These are phyloP conservation scores for Drosophila pandora DNA, from an alignment of 1,140 invertebrate species.

Conservation along the genomic window DNA sequence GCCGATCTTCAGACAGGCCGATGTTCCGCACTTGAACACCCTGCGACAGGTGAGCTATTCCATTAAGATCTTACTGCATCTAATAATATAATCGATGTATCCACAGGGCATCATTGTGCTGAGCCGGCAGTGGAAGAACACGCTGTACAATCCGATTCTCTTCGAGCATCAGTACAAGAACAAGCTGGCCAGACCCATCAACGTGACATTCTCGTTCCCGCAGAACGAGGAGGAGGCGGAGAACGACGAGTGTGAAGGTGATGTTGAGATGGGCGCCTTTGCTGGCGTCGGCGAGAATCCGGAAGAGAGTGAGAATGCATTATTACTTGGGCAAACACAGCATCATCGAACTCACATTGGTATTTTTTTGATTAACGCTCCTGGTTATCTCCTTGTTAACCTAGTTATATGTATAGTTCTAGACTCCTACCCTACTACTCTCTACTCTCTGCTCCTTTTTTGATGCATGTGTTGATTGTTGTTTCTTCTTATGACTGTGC, in stretches of 20 bases:
- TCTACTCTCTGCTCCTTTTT: constrained; percentile 14
- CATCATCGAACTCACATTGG: constrained; percentile 84
- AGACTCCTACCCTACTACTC: constrained; percentile 19
- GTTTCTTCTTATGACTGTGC: constrained; percentile 13
- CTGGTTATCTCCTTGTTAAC: constrained; percentile 61
- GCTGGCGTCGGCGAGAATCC: constrained; percentile 81
- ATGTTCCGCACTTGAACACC: constrained; percentile 94
- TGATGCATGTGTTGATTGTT: constrained; percentile 42
- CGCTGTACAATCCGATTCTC: constrained; percentile 95
- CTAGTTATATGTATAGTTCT: constrained; percentile 66
- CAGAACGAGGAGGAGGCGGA: constrained; percentile 88
- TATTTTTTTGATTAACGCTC: constrained; percentile 84
- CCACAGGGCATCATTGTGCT: constrained; percentile 94
- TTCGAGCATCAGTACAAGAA: constrained; percentile 95
- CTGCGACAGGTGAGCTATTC: constrained; percentile 89
- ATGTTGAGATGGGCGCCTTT: constrained; percentile 81
- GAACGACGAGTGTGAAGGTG: constrained; percentile 81
- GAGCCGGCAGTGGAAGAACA: constrained; percentile 98
- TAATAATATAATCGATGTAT: constrained; percentile 26
- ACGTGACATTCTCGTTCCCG: constrained; percentile 94
- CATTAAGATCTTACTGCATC: background rate
- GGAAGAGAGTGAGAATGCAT: constrained; percentile 84
- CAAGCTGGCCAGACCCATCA: constrained; percentile 91
- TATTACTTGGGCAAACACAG: constrained; percentile 84
- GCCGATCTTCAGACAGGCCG: constrained; percentile 91